phyloP scores from a whole-genome alignment of 2,888 invertebrate species.

The Micoletzkya japonica region DNA sequence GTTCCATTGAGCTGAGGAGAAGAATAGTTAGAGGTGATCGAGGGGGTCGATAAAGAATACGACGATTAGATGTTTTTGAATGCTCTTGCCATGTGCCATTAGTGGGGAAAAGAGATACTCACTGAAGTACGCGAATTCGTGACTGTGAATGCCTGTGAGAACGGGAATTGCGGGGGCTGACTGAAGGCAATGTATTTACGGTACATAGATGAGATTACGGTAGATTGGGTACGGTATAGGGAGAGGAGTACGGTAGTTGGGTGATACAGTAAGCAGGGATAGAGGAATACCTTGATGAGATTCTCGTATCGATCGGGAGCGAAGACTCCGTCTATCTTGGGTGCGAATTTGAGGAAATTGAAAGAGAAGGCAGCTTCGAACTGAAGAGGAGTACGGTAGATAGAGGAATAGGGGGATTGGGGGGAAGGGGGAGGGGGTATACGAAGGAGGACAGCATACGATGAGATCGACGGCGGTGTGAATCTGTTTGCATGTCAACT shows the following conservation, averaged over 20 bases:
- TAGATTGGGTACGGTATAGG: too few relatives aligned
- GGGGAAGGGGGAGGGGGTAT: neutral
- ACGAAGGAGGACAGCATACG: neutral
- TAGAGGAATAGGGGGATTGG: too few relatives aligned
- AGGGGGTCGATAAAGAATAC: too few relatives aligned
- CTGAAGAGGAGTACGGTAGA: conserved; percentile 9
- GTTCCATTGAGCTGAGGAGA: neutral
- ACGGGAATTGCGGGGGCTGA: conserved; percentile 44
- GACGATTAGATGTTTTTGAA: neutral
- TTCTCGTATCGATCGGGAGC: conserved; percentile 36
- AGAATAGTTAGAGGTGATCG: too few relatives aligned
- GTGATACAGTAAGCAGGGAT: neutral
- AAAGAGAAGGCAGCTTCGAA: conserved; percentile 34
- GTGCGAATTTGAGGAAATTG: conserved; percentile 43
- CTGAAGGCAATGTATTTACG: too few relatives aligned
- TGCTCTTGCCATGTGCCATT: neutral
- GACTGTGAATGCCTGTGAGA: conserved; percentile 45
- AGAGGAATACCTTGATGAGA: conserved; percentile 27
- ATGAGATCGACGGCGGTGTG: conserved; percentile 33
- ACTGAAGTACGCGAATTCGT: conserved; percentile 46
- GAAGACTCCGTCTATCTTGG: conserved; percentile 49
- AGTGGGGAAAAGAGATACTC: conserved; percentile 20
- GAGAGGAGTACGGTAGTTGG: too few relatives aligned
- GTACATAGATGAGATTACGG: too few relatives aligned
- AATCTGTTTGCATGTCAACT: conserved; percentile 37